Conservation (phyloP, 2,888 invertebrate genomes). For the Dastarcus helophoroides region DNA sequence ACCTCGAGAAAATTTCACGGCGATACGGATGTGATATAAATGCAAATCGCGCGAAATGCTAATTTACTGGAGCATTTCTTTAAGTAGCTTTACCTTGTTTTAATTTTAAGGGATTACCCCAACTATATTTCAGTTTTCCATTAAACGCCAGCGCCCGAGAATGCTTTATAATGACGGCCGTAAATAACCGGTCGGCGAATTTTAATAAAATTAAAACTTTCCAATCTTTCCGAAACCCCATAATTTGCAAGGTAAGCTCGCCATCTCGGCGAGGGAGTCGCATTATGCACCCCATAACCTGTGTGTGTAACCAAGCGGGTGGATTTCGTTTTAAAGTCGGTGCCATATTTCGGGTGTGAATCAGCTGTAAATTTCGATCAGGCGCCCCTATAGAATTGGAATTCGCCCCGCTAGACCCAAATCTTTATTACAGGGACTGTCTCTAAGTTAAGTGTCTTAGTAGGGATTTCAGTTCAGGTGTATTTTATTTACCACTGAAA, state of each 20-base stretch:
- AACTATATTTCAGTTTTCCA: slow-evolving; percentile 3
- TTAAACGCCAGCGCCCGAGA: background rate
- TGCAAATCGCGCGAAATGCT: no score
- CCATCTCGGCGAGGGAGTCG: slow-evolving; percentile 14
- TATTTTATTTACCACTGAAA: no score
- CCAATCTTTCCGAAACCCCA: slow-evolving; percentile 5
- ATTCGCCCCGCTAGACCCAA: slow-evolving; percentile 21
- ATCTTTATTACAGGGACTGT: slow-evolving; percentile 28
- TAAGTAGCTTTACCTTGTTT: no score
- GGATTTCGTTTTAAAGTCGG: slow-evolving; percentile 22
- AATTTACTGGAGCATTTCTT: no score
- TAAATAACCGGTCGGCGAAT: slow-evolving; percentile 10
- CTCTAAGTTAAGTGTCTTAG: slow-evolving; percentile 29
- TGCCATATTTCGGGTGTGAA: slow-evolving; percentile 21
- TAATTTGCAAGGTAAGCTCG: slow-evolving; percentile 16
- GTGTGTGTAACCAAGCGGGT: slow-evolving; percentile 18
- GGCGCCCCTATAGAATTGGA: slow-evolving; percentile 22
- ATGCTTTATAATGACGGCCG: slow-evolving; percentile 9
- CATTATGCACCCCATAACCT: slow-evolving; percentile 19
- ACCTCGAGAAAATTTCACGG: no score
- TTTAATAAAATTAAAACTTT: slow-evolving; percentile 15
- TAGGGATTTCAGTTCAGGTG: slow-evolving; percentile 23
- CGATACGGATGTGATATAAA: no score
- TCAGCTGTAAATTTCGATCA: slow-evolving; percentile 27
- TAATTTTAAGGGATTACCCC: slow-evolving; percentile 4